Evolutionary conservation across 2,888 invertebrate species (phyloP).

Genomic region (Heliconius hortense): DNA sequence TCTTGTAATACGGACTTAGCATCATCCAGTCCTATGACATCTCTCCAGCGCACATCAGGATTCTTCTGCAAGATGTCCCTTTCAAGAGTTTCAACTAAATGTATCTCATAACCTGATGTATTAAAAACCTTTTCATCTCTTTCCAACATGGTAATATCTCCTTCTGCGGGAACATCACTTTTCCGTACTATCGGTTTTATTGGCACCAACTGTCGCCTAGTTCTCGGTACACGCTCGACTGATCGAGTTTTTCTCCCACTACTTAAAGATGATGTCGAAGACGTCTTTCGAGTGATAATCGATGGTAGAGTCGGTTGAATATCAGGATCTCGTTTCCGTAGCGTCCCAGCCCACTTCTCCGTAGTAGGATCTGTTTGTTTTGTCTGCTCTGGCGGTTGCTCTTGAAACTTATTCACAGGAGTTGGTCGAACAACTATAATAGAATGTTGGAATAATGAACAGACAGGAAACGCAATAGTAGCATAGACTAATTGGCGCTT

Average conservation of each 20-base stretch:
- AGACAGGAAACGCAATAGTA: neutral
- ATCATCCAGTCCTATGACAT: slow-evolving; percentile 87
- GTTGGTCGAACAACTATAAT: slow-evolving; percentile 69
- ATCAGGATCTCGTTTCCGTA: slow-evolving; percentile 84
- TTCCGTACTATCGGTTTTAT: slow-evolving; percentile 65
- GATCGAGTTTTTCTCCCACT: slow-evolving; percentile 72
- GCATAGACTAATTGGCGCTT: slow-evolving; percentile 21
- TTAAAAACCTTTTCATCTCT: slow-evolving; percentile 82
- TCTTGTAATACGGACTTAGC: slow-evolving; percentile 91
- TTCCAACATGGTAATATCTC: slow-evolving; percentile 65
- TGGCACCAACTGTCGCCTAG: slow-evolving; percentile 61
- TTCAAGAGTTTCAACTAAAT: slow-evolving; percentile 91
- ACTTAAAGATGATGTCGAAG: slow-evolving; percentile 75
- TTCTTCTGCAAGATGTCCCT: slow-evolving; percentile 92
- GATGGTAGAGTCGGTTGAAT: slow-evolving; percentile 85
- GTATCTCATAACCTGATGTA: slow-evolving; percentile 86
- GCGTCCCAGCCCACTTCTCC: slow-evolving; percentile 86
- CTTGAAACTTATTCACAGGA: slow-evolving; percentile 57
- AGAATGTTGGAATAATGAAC: slow-evolving; percentile 9
- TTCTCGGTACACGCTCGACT: slow-evolving; percentile 69
- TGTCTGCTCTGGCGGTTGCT: slow-evolving; percentile 55
- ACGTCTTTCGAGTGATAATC: slow-evolving; percentile 74
- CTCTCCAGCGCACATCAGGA: slow-evolving; percentile 91
- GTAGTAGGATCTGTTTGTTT: slow-evolving; percentile 74
- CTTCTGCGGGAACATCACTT: slow-evolving; percentile 66